phyloP scores from a whole-genome alignment of 2,113 vertebrate genomes.

The Trogon melanurus region DNA sequence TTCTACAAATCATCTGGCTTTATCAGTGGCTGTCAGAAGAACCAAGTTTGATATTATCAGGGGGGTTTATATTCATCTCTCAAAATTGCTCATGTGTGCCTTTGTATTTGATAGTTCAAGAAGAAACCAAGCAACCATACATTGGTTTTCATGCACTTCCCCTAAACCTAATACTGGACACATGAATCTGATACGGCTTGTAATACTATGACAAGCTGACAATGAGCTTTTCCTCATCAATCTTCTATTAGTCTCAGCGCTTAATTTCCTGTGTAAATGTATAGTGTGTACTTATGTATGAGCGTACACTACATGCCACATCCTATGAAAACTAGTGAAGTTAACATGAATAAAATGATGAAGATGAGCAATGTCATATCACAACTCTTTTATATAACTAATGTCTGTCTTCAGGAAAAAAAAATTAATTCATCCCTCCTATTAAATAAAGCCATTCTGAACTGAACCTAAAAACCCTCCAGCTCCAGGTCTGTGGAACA shows the following conservation, averaged over 20 bases:
- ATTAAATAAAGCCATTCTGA: background rate
- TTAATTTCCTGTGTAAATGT: background rate
- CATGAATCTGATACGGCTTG: background rate
- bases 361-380: background rate
- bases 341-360: background rate
- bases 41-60: conserved; percentile 31
- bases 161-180: conserved; percentile 9
- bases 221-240: conserved; percentile 5
- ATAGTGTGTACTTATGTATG: background rate
- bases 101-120: conserved; percentile 20
- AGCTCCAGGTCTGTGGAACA: background rate
- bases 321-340: background rate
- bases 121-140: conserved; percentile 43
- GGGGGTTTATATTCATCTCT: conserved; percentile 19
- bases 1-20: conserved; percentile 15
- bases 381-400: background rate
- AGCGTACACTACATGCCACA: background rate
- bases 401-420: background rate
- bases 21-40: conserved; percentile 40
- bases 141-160: background rate
- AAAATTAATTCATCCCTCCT: background rate
- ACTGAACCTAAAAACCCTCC: background rate
- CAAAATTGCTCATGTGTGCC: conserved; percentile 49
- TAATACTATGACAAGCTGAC: background rate
- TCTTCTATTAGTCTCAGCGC: background rate